phyloP scores from a whole-genome alignment of 2,888 invertebrate genomes.

The Caenorhabditis zanzibari region DNA sequence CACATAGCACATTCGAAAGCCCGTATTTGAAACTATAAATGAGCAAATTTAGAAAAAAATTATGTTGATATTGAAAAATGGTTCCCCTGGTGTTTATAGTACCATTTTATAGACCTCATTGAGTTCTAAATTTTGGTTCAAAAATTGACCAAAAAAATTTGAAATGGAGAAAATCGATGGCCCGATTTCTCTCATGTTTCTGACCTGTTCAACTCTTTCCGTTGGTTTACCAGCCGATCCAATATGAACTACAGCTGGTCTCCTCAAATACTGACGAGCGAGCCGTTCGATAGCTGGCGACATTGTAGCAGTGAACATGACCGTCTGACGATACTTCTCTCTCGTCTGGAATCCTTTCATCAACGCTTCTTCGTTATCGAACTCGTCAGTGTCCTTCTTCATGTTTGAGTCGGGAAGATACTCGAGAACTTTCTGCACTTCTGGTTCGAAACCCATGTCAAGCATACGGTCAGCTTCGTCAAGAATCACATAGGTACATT shows the following conservation, averaged over 20 bases:
- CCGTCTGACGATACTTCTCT: constrained; percentile 98
- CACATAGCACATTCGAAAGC: too few species aligned
- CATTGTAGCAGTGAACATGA: constrained; percentile 99
- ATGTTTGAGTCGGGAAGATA: constrained; percentile 98
- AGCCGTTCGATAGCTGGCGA: constrained; percentile 97
- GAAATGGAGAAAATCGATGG: too few species aligned
- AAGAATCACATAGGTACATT: constrained; percentile 96
- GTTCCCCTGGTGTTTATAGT: too few species aligned
- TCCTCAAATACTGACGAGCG: constrained; percentile 93
- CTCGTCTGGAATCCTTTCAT: constrained; percentile 96
- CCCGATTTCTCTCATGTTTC: too few species aligned
- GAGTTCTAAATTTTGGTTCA: too few species aligned
- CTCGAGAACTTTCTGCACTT: constrained; percentile 96
- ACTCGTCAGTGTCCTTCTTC: constrained; percentile 98
- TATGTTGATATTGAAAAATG: too few species aligned
- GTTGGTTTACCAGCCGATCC: constrained; percentile 97
- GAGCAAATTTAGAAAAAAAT: too few species aligned
- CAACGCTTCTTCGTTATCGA: constrained; percentile 94
- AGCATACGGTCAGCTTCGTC: constrained; percentile 97
- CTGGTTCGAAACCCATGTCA: constrained; percentile 99
- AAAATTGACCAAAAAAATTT: too few species aligned
- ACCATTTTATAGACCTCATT: too few species aligned
- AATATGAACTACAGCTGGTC: constrained; percentile 98
- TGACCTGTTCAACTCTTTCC: constrained; percentile 93
- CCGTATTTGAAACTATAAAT: too few species aligned